Conservation (phyloP, 1,140 invertebrate genomes). For the Helicoverpa zea region DNA sequence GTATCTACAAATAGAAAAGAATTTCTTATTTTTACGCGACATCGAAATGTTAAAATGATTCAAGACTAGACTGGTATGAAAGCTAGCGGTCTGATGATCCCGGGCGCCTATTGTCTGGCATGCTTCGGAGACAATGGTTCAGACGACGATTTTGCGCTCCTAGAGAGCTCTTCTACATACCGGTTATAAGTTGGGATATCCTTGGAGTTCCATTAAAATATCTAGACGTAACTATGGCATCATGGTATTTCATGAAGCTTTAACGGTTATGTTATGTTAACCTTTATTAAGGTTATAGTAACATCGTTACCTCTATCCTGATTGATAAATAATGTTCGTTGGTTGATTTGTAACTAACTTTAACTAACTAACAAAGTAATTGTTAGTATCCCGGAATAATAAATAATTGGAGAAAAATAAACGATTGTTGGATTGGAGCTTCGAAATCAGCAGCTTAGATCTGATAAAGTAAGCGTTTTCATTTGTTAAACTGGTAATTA, state of each 20-base stretch:
- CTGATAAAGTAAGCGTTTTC: background rate
- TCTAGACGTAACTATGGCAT: background rate
- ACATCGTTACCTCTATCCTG: too few species aligned
- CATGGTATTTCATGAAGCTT: background rate
- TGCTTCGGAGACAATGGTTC: conserved; percentile 21
- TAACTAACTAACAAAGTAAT: too few species aligned
- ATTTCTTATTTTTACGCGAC: background rate
- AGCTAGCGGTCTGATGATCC: conserved; percentile 3
- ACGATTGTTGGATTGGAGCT: too few species aligned
- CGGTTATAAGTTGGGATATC: background rate
- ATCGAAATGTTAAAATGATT: conserved; percentile 18
- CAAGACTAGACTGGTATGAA: conserved; percentile 15
- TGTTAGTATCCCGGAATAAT: too few species aligned
- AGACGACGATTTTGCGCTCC: conserved; percentile 11
- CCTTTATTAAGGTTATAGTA: too few species aligned
- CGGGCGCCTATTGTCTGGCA: conserved; percentile 41
- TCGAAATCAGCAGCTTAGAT: background rate
- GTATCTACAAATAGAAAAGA: background rate
- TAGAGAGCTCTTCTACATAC: background rate
- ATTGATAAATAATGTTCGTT: too few species aligned
- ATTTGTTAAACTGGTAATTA: background rate
- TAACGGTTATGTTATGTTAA: background rate
- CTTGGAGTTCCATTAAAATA: background rate
- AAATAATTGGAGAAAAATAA: too few species aligned
- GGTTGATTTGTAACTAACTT: too few species aligned